These are phyloP conservation scores for Strigamia maritima DNA, from an alignment of 2,888 invertebrate species.

Conservation along the genomic window DNA sequence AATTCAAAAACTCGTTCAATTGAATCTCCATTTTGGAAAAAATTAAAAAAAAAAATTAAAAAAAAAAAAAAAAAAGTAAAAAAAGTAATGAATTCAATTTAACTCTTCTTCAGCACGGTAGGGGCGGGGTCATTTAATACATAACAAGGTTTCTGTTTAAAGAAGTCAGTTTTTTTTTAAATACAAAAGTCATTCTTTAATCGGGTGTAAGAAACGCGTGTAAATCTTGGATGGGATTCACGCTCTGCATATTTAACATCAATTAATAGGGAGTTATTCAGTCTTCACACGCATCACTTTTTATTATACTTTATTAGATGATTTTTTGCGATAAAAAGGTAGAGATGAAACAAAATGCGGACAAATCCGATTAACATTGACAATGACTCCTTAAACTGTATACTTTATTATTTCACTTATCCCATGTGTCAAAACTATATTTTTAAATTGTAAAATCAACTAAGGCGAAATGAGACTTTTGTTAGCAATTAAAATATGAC, in stretches of 20 bases:
- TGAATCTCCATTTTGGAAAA: neutral
- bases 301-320: neutral
- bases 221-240: neutral
- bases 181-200: neutral
- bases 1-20: too few species aligned
- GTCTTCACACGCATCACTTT: neutral
- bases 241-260: neutral
- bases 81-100: too few species aligned
- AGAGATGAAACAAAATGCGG: neutral
- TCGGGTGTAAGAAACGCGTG: neutral
- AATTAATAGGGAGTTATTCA: neutral
- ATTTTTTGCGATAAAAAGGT: too few species aligned
- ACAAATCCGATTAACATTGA: neutral
- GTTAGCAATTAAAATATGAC: too few species aligned
- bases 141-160: too few species aligned
- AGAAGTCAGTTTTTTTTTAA: too few species aligned
- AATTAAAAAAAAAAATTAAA: neutral
- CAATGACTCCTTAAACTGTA: neutral
- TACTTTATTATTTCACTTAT: neutral
- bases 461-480: too few species aligned
- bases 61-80: too few species aligned
- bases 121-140: too few species aligned
- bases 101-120: too few species aligned
- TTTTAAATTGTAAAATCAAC: too few species aligned
- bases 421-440: too few species aligned